Evolutionary conservation across 2,113 vertebrate species (phyloP), one percentile per base, ranked within the genome.

Genomic region (Sminthopsis crassicaudata): DNA sequence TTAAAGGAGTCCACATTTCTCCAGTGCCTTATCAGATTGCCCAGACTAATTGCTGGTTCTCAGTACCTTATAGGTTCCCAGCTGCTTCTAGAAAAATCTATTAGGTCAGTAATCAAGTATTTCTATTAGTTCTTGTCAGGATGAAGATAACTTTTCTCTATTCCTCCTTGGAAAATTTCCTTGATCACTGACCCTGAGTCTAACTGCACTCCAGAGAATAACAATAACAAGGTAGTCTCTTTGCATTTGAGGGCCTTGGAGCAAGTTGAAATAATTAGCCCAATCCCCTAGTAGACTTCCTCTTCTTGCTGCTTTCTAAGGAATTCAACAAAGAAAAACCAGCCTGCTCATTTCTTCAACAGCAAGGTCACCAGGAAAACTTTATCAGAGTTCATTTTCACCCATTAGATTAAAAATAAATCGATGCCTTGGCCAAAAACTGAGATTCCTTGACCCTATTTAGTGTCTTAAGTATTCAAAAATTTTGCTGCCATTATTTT

Each of bases 401-500:
- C 89, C 93, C 52, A n/a, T 94, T 91, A 23, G 53, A 92, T n/a
- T n/a, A 92, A 92, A 96, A 67, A 89, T 89, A 89, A 92, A 90
- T n/a, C 19, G 93, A 92, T 94, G 19, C 4, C 1, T 36, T 94
- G 14, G 16, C 8, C 6, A 95, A 8, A 50, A 60, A 94, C 91
- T 89, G 93, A 67, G 90, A 2, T 16, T 55, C 3, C 54, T 92
- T 96, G 52, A 50, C 25, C 30, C 92, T 93, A 9, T 14, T 52
- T 84, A 5, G 3, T 50, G 26, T 93, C 91, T 42, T 46, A 93
- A 55, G 46, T 46, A 92, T 91, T 91, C 46, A 14, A 84, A 54
- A 91, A 50, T 36, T 12, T 12, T 90, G 23, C 2, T 76, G 0
- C 51, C 67, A 93, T 51, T 12, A n/a, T 26, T 5, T 51, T 46